A percentile compares a stretch with the other conserved stretches of the same genome.
Conservation (phyloP, 35 echinoderm and acorn worm species). For the Apostichopus parvimensis region DNA sequence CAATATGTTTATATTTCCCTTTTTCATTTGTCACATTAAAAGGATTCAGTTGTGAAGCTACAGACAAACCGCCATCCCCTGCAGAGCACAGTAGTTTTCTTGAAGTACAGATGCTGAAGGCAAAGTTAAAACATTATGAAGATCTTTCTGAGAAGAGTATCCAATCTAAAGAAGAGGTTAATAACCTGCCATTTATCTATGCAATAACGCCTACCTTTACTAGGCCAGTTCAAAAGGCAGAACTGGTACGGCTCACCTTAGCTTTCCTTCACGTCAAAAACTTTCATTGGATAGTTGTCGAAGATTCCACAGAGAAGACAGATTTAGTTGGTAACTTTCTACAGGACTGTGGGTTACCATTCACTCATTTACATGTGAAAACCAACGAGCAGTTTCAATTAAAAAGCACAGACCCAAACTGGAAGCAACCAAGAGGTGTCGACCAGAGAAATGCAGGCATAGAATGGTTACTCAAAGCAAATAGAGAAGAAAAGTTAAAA, state of each 20-base stretch:
- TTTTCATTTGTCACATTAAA: not conserved
- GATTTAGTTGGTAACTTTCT: slow-evolving; percentile 78
- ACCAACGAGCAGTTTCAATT: slow-evolving; percentile 73
- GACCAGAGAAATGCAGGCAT: slow-evolving; percentile 89
- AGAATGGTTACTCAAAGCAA: slow-evolving; percentile 69
- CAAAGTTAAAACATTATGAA: not conserved
- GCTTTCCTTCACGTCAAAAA: slow-evolving; percentile 84
- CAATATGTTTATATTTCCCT: too few species aligned
- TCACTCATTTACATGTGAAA: slow-evolving; percentile 84
- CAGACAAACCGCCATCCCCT: not conserved
- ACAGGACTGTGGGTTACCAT: slow-evolving; percentile 65
- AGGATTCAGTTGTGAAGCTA: not conserved
- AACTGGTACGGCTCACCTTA: slow-evolving; percentile 67
- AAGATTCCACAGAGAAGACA: slow-evolving; percentile 72
- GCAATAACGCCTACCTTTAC: slow-evolving; percentile 91
- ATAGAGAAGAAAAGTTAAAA: slow-evolving; percentile 54
- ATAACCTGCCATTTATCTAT: slow-evolving; percentile 66
- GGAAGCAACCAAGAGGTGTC: slow-evolving; percentile 88
- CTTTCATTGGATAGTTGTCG: slow-evolving; percentile 93
- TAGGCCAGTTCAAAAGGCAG: slow-evolving; percentile 98
- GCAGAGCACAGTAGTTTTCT: not conserved
- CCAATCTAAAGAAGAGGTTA: not conserved
- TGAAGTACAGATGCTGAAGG: not conserved
- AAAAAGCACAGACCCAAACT: slow-evolving; percentile 78
- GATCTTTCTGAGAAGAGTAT: not conserved